These are phyloP conservation scores for Sebastolobus alascanus DNA, from an alignment of 2,797 vertebrate species.

Conservation along the genomic window DNA sequence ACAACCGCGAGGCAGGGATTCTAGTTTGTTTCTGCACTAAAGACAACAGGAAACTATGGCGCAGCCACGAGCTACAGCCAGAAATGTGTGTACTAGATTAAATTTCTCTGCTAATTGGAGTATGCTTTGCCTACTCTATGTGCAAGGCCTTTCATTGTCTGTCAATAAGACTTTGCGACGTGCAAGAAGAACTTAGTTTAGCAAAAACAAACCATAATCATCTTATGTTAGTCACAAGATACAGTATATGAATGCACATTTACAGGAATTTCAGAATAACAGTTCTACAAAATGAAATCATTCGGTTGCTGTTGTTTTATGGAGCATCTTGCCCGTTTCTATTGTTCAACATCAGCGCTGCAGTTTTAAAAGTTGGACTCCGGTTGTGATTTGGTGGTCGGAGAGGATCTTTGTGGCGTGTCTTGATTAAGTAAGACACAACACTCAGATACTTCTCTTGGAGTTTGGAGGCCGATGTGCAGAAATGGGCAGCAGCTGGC, in stretches of 20 bases:
- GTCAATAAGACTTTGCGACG: background rate
- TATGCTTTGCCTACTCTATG: background rate
- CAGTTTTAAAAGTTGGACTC: constrained; percentile 8
- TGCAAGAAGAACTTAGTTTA: background rate
- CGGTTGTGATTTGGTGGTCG: constrained; percentile 5
- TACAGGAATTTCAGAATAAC: background rate
- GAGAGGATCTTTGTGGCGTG: constrained; percentile 12
- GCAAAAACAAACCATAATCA: background rate
- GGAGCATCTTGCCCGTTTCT: background rate
- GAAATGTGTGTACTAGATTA: background rate
- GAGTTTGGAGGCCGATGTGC: constrained; percentile 7
- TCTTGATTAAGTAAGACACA: constrained; percentile 14
- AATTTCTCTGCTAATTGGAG: background rate
- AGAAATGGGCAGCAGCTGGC: constrained; percentile 50
- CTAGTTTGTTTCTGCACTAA: background rate
- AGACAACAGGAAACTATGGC: background rate
- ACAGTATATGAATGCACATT: background rate
- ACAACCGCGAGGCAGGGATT: too few relatives aligned
- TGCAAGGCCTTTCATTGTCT: background rate
- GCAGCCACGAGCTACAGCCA: background rate
- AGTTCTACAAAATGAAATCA: background rate
- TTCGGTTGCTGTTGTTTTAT: background rate
- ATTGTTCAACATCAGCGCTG: background rate
- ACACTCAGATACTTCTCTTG: background rate
- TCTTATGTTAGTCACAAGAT: background rate